Percentiles rank a stretch among this genome's conserved stretches.
Evolutionary conservation across 2,797 vertebrate species (phyloP).

Genomic region (Fundulus diaphanus): DNA sequence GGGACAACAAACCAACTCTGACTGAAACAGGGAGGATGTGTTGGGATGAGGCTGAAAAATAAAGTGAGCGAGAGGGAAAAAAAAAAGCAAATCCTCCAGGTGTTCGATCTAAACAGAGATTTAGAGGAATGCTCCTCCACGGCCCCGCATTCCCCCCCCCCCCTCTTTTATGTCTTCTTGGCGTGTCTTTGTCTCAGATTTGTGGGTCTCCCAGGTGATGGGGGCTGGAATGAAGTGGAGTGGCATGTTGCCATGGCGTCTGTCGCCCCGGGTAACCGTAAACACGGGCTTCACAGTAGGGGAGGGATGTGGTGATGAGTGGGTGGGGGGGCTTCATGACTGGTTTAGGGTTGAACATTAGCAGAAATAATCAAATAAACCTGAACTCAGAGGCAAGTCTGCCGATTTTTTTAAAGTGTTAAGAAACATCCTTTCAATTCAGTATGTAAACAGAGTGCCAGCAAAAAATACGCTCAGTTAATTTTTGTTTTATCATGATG

Average conservation of each 20-base stretch:
- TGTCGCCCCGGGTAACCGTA: slow-evolving; percentile 83
- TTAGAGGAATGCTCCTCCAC: neutral
- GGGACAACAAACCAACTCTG: slow-evolving; percentile 47
- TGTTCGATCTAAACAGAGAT: slow-evolving; percentile 1
- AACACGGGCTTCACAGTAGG: slow-evolving; percentile 76
- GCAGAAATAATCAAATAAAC: neutral
- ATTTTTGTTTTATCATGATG: neutral
- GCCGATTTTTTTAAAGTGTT: neutral
- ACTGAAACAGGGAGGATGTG: neutral
- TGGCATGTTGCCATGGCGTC: slow-evolving; percentile 77
- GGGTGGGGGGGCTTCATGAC: slow-evolving; percentile 35
- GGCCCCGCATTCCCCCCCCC: neutral
- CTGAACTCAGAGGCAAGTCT: neutral
- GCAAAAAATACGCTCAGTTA: neutral
- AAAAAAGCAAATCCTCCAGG: neutral
- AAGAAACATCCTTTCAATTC: neutral
- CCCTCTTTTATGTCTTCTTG: slow-evolving; percentile 55
- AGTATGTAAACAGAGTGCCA: neutral
- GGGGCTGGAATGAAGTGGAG: slow-evolving; percentile 77
- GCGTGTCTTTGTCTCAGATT: slow-evolving; percentile 73
- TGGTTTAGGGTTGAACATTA: slow-evolving; percentile 37
- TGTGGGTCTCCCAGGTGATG: slow-evolving; percentile 80
- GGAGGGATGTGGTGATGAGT: slow-evolving; percentile 32
- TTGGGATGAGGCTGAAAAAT: neutral
- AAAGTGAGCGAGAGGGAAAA: neutral